phyloP scores from a whole-genome alignment of 35 echinoderm and acorn worm species.

The Ophiothrix spiculata region DNA sequence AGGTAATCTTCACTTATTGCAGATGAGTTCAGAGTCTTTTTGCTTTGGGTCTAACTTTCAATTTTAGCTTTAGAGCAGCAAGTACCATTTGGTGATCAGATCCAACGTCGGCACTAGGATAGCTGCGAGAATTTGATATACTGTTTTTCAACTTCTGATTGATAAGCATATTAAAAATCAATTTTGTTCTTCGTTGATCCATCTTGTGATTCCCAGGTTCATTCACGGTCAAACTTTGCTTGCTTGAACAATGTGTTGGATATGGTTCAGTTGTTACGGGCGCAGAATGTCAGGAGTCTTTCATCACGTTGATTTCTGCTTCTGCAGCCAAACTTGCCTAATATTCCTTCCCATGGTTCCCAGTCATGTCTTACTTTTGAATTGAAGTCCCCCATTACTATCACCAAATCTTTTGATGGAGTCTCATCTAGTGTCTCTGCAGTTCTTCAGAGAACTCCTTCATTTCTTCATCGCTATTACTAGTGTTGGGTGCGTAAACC shows the following conservation, averaged over 20 bases:
- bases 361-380: conserved; percentile 32
- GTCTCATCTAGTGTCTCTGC: conserved; percentile 22
- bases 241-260: conserved; percentile 52
- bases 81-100: conserved; percentile 31
- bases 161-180: conserved; percentile 44
- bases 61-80: conserved; percentile 30
- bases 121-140: conserved; percentile 26
- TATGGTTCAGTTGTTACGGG: conserved; percentile 29
- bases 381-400: conserved; percentile 32
- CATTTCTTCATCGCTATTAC: not conserved
- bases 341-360: conserved; percentile 21
- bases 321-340: conserved; percentile 23
- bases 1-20: not conserved
- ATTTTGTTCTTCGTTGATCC: no score
- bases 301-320: conserved; percentile 43
- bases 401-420: conserved; percentile 27
- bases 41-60: conserved; percentile 37
- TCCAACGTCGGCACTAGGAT: conserved; percentile 24
- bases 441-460: conserved; percentile 49
- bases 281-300: conserved; percentile 52
- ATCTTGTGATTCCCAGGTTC: conserved; percentile 67
- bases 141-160: conserved; percentile 40
- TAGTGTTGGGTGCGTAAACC: conserved; percentile 46
- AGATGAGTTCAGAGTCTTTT: conserved; percentile 7
- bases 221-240: conserved; percentile 12